Evolutionary conservation across 64 coral and sea anemone genomes (phyloP).

Genomic region (Montipora sp.): DNA sequence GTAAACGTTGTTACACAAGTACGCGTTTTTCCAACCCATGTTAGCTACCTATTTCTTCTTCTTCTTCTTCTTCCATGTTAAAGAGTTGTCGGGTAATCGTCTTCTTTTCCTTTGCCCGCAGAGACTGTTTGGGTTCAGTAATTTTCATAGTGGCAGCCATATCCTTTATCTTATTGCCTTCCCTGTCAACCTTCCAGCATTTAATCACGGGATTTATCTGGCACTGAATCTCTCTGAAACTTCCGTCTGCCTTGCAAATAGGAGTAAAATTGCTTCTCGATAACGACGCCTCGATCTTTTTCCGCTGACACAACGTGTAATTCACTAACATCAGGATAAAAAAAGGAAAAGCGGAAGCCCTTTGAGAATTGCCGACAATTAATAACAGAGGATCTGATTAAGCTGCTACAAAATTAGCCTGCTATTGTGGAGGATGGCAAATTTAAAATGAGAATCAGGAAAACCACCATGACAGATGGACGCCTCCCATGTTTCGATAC

Average conservation of each 20-base stretch:
- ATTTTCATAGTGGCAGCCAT: conserved; percentile 6
- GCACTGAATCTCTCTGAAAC: conserved; percentile 60
- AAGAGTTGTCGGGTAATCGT: background rate
- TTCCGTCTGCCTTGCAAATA: conserved; percentile 46
- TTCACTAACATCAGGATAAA: background rate
- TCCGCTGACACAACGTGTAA: conserved; percentile 43
- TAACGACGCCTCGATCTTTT: conserved; percentile 19
- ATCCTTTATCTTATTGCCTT: conserved; percentile 64
- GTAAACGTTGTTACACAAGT: too few species aligned
- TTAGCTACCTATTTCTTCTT: conserved; percentile 35
- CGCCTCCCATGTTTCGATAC: too few species aligned
- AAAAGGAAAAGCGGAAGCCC: too few species aligned
- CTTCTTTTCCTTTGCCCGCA: background rate
- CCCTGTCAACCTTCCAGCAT: conserved; percentile 72
- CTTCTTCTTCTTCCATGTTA: background rate
- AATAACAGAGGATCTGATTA: too few species aligned
- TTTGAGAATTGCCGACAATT: too few species aligned
- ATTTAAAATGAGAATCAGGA: too few species aligned
- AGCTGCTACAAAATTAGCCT: too few species aligned
- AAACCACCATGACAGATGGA: too few species aligned
- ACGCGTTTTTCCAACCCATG: background rate
- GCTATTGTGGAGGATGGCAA: too few species aligned
- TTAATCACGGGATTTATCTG: background rate
- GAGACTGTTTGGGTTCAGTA: conserved; percentile 3
- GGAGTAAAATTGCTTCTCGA: conserved; percentile 21